Base-by-base conservation (phyloP, 2,797 vertebrate species). In the Hemibagrus guttatus region DNA sequence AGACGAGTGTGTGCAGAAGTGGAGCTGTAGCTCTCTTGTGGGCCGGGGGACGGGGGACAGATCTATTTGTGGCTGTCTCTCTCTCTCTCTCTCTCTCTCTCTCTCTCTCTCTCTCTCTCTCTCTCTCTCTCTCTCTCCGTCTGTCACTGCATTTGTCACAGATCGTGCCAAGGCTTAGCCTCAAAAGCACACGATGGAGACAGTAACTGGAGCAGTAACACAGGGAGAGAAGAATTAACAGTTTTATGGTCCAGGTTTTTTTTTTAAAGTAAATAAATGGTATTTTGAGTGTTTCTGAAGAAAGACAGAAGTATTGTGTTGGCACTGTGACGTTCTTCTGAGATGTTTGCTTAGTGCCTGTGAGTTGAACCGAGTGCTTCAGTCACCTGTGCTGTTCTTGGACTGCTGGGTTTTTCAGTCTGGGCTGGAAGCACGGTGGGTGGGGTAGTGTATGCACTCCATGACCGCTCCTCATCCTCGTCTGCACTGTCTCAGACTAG, bases 1-100 rank as follows among this genome's bases (percentile, higher is more conserved):
- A 94, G 92, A 93, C 91, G 90, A 91, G 91, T 92, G 91, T 90
- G 88, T 91, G 87, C 90, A 94, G 90, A 95, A 96, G 92, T 95
- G 94, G 94, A 93, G 93, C 95, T 94, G 87, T 90, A 85, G 91
- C 88, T 95, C 94, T 94, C 94, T 87, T 89, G 94, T 91, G 93
- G 91, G 87, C 89, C 86, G 72, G 87, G 87, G 90, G 89, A 94
- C 42, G 89, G 92, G 90, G 90, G 89, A 94, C 42, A 89, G 92
- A 90, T 94, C 93, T 95, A 95, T 95, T 95, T 95, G 93, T 92
- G 92, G 93, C 93, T 49, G 46, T 49, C 8, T 49, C 46, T 9
- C 9, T 49, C 46, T 49, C 46, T 8, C 46, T 49, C 46, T 8
- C 46, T 49, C 46, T 49, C 46, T 49, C 46, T 86, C 93, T 87